A percentile compares a stretch with the other conserved stretches of the same genome.
Evolutionary conservation across 2,888 invertebrate genomes (phyloP).

Genomic region (Eupeodes luniger): DNA sequence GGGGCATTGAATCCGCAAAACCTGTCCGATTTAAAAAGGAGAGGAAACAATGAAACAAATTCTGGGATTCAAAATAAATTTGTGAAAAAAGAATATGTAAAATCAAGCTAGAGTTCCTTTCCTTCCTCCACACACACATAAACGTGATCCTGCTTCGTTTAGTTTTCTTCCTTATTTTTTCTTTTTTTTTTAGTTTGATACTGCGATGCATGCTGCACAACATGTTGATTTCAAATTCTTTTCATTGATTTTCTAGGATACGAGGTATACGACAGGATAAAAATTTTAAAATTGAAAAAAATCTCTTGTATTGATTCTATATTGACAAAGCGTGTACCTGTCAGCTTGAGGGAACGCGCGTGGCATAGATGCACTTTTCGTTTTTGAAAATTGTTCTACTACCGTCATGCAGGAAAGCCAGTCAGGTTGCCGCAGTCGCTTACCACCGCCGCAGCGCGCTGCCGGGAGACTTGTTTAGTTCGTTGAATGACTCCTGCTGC

Average conservation of each 20-base stretch:
- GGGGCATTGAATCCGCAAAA: slow-evolving; percentile 54
- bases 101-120: not conserved
- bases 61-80: not conserved
- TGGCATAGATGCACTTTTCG: slow-evolving; percentile 28
- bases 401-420: too few relatives aligned
- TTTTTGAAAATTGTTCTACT: slow-evolving; percentile 1
- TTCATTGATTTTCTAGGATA: slow-evolving; percentile 45
- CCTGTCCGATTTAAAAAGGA: slow-evolving; percentile 58
- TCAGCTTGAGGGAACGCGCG: slow-evolving; percentile 31
- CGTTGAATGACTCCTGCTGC: slow-evolving; percentile 56
- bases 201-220: slow-evolving; percentile 45
- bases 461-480: slow-evolving; percentile 50
- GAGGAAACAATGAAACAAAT: slow-evolving; percentile 63
- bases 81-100: slow-evolving; percentile 12
- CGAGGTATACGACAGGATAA: slow-evolving; percentile 22
- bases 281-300: slow-evolving; percentile 26
- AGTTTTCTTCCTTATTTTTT: too few relatives aligned
- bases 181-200: not conserved
- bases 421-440: too few relatives aligned
- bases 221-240: slow-evolving; percentile 38
- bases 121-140: not conserved
- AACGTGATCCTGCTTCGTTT: slow-evolving; percentile 15
- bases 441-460: not conserved
- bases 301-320: slow-evolving; percentile 60
- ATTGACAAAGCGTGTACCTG: slow-evolving; percentile 44